Evolutionary conservation across 2,888 invertebrate genomes (phyloP).

Genomic region (Philereme vetulata): DNA sequence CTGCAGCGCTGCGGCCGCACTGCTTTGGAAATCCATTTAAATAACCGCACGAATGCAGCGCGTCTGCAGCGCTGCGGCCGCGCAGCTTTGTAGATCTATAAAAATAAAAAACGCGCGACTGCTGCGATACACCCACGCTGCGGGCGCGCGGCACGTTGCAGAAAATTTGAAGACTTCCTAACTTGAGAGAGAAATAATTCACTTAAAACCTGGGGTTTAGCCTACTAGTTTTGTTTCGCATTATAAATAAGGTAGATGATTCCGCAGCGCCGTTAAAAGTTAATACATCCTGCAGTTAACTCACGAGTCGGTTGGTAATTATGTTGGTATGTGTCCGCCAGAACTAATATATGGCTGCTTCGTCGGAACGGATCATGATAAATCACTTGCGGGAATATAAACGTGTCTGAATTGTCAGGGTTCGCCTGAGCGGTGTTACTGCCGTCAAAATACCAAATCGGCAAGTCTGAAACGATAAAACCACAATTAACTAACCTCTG

Average conservation of each 20-base stretch:
- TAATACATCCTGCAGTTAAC: conserved; percentile 31
- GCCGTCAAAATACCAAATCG: conserved; percentile 91
- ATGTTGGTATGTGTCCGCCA: conserved; percentile 90
- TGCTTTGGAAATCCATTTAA: too few species aligned
- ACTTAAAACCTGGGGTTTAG: too few species aligned
- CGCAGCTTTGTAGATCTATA: too few species aligned
- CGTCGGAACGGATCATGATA: conserved; percentile 92
- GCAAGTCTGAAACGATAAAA: conserved; percentile 81
- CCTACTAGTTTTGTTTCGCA: too few species aligned
- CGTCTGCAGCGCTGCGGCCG: too few species aligned
- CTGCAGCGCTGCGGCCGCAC: too few species aligned
- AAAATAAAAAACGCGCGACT: too few species aligned
- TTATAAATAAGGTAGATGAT: not conserved
- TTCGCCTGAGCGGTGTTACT: conserved; percentile 87
- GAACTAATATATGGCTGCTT: conserved; percentile 88
- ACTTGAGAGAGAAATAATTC: too few species aligned
- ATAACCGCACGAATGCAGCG: too few species aligned
- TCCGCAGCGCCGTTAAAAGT: conserved; percentile 1
- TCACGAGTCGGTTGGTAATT: conserved; percentile 81
- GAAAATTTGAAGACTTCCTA: too few species aligned
- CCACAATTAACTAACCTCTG: conserved; percentile 17
- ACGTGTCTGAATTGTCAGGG: conserved; percentile 88
- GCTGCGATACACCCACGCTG: too few species aligned
- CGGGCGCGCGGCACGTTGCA: too few species aligned
- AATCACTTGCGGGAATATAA: conserved; percentile 89